Base-by-base conservation (phyloP, 1,140 invertebrate species). In the Oscheius sp. region DNA sequence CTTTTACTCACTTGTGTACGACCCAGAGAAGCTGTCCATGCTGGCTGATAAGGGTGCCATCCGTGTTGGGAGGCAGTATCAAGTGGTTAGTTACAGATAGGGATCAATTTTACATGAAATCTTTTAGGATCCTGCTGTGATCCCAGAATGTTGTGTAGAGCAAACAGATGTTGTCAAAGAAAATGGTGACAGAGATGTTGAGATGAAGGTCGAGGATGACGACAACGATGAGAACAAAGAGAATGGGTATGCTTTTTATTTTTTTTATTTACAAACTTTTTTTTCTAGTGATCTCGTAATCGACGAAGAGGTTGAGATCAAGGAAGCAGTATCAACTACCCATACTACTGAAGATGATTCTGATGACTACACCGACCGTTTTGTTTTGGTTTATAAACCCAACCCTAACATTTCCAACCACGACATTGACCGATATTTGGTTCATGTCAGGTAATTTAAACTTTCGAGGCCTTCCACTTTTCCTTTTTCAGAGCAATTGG, bases 1-100 rank as follows among this genome's bases (percentile, higher is more conserved):
- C 89, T 99, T 97, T 87, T 99, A 99, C 88, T 97, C 95, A 85
- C 89, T 99, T 85, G 96, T 99, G 75, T 99, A 97, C 87, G 97
- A 99, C 89, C 95, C 95, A 74, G 90, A 92, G 86, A 94, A 97
- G 87, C 97, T 96, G 87, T 99, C 96, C 81, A 89, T 99, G 82
- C 89, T 98, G 82, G 95, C 95, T 79, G 97, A 99, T 87, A 95
- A 96, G 89, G 94, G 94, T 32, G 93, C 95, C 88, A 93, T 93
- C 77, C 85, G 92, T 83, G 91, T 99, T 80, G 97, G 97, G 76
- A 91, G 90, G 84, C 90, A 91, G 87, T 97, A 95, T 88, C 97
- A 99, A 88, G 94, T 93, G 85, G 94, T 97, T 85, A 82, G 87
- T 29, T 68, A 52, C 18, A 68, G 65, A n/a, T 58, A 38, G 32